Base-by-base conservation (phyloP, 2,113 vertebrate species). In the Callospermophilus lateralis region DNA sequence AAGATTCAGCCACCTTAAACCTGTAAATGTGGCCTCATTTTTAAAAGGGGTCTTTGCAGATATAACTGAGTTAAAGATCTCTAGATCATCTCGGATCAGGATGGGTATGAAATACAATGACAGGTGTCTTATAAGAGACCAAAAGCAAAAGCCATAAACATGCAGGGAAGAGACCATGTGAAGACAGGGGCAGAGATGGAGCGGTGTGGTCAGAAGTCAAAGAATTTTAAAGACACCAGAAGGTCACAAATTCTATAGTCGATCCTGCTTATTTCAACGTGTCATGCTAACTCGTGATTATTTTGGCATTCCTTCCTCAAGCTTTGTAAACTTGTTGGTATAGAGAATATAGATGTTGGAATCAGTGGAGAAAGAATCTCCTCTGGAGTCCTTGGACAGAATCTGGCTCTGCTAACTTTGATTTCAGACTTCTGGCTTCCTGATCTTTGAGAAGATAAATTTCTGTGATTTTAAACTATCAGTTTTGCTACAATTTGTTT, bases 291-390 rank as follows among this genome's bases (percentile, higher is more conserved):
- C 13, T 67, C 2, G 30, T 30, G 30, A 67, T 32, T 67, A 32
- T 67, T 67, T 30, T 11, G 30, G 28, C 30, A 67, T 67, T 32
- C 65, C 30, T 63, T 67, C 30, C 65, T 67, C 28, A 32, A 32
- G 12, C 65, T 67, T 32, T 13, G 10, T 30, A 30, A 30, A 65
- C 28, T 9, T 65, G 63, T 65, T 65, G 10, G 26, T 65, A 30
- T 22, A 26, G 65, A 67, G 30, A 67, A 67, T 13, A 67, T 15
- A 67, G 65, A 30, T 32, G 30, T 48, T 67, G 9, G 3, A 17
- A 0, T 67, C 65, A 67, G 0, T 8, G 2, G 2, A 34, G 13
- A 2, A 37, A 79, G 32, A 10, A 6, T 16, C 17, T 20, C 11
- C 34, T 13, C 28, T 17, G 48, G 10, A 28, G 53, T 8, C 80